Evolutionary conservation across 2,113 vertebrate species (phyloP).

Genomic region (Microcebus ravelobensis): DNA sequence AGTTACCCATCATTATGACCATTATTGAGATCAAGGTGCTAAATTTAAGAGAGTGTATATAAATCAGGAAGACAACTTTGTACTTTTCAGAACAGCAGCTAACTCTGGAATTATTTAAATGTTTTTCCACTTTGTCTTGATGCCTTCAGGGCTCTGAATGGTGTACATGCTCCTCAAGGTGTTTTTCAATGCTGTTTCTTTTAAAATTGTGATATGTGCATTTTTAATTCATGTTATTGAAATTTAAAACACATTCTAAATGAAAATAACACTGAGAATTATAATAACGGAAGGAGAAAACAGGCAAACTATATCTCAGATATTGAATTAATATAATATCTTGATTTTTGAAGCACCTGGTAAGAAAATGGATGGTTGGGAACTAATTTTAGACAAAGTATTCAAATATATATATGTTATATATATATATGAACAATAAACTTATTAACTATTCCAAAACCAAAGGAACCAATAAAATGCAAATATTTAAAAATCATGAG

Average conservation of each 20-base stretch:
- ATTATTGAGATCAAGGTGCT: not conserved
- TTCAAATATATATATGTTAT: not conserved
- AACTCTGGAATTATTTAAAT: not conserved
- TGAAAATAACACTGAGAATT: not conserved
- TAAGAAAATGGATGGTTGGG: too few relatives aligned
- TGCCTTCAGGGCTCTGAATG: not conserved
- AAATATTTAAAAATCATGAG: too few relatives aligned
- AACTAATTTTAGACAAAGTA: not conserved
- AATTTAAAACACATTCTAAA: not conserved
- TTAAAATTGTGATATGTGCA: not conserved
- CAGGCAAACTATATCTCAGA: not conserved
- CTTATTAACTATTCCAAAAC: not conserved
- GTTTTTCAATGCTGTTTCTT: not conserved
- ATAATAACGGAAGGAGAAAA: not conserved
- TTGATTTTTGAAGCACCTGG: too few relatives aligned
- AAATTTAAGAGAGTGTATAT: not conserved
- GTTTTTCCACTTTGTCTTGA: not conserved
- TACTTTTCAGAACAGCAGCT: not conserved
- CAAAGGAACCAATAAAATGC: too few relatives aligned
- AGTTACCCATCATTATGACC: not conserved
- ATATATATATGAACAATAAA: not conserved
- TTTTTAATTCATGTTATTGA: not conserved
- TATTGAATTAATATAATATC: not conserved
- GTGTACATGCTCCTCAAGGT: not conserved
- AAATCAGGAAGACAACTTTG: not conserved